Conservation (phyloP, 2,113 vertebrate species). For the Anas platyrhynchos region DNA sequence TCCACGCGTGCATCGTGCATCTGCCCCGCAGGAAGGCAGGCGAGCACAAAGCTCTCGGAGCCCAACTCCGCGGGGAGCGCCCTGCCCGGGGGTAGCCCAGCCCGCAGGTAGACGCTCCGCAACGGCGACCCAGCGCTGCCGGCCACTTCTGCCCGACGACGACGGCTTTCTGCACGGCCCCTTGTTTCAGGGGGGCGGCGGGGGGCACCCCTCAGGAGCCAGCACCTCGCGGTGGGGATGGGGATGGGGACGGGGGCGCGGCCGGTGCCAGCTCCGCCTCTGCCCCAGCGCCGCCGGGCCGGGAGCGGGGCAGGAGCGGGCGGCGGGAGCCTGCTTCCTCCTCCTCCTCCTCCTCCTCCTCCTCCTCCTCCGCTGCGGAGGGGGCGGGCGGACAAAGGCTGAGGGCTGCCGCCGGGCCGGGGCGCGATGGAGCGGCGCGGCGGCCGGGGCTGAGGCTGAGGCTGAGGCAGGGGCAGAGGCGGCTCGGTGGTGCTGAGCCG, state of each 20-base stretch:
- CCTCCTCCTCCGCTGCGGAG: too few species aligned
- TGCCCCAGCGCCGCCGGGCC: not conserved
- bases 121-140: rapidly evolving
- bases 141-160: not conserved
- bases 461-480: not conserved
- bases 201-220: too few species aligned
- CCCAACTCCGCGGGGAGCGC: not conserved
- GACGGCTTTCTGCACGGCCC: too few species aligned
- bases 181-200: too few species aligned
- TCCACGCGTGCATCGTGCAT: not conserved
- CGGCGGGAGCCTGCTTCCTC: not conserved
- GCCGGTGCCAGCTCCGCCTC: not conserved
- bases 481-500: not conserved
- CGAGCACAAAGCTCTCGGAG: not conserved
- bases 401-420: not conserved
- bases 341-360: not conserved
- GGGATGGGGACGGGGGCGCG: too few species aligned
- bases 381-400: constrained; percentile 25
- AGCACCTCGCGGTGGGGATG: too few species aligned
- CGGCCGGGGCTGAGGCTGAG: not conserved
- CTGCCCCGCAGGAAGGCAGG: not conserved
- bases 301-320: not conserved
- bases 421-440: constrained; percentile 11
- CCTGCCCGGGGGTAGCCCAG: not conserved
- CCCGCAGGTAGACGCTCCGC: not conserved